Percentiles rank a stretch among this genome's conserved stretches.
Conservation (phyloP, 2,797 vertebrate genomes). For the Mus minutoides region DNA sequence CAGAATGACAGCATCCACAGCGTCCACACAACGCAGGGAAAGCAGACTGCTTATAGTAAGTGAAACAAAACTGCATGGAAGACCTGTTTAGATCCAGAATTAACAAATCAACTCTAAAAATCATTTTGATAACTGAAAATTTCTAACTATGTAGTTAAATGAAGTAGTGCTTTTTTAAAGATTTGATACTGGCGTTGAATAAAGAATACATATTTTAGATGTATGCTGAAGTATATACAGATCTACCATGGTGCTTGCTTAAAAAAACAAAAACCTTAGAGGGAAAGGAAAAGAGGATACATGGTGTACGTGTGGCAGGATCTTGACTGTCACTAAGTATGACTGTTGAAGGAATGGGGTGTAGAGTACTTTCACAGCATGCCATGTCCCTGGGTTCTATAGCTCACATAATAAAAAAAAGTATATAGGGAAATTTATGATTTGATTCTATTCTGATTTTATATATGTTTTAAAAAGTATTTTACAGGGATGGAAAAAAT, state of each 20-base stretch:
- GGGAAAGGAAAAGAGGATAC: neutral
- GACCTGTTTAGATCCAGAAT: slow-evolving; percentile 37
- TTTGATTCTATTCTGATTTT: slow-evolving; percentile 24
- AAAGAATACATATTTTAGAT: slow-evolving; percentile 47
- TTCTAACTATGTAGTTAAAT: slow-evolving; percentile 36
- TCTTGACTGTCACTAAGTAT: slow-evolving; percentile 26
- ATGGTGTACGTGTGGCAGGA: neutral
- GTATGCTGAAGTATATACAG: neutral
- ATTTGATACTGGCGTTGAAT: neutral
- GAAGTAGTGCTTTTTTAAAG: slow-evolving; percentile 24
- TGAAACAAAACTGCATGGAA: slow-evolving; percentile 11
- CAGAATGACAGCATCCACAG: slow-evolving; percentile 28
- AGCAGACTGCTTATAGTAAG: neutral
- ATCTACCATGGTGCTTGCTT: neutral
- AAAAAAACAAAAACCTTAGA: neutral
- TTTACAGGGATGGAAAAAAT: neutral
- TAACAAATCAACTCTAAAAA: slow-evolving; percentile 5
- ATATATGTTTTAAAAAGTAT: neutral
- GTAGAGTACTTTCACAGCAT: neutral
- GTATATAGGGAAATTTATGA: neutral
- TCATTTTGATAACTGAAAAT: slow-evolving; percentile 36
- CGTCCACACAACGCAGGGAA: neutral
- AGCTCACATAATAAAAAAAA: neutral
- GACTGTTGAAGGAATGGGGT: neutral
- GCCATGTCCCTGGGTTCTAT: neutral